A percentile compares a stretch with the other conserved stretches of the same genome.
Conservation (phyloP, 1,140 invertebrate genomes). For the Muscidifurax raptorellus region DNA sequence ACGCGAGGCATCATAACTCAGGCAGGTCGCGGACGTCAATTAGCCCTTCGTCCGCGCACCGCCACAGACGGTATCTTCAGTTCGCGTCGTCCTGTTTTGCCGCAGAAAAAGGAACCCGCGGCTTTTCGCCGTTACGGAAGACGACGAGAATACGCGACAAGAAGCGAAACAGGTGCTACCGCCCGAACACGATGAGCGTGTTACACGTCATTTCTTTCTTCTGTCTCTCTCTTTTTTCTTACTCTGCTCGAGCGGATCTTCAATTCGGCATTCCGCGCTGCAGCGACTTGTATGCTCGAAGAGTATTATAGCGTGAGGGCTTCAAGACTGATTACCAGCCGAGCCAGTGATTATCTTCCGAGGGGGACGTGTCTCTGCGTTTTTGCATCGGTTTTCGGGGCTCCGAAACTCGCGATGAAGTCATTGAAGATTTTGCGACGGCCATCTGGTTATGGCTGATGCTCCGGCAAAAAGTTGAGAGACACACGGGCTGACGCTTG, state of each 20-base stretch:
- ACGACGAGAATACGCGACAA: conserved; percentile 2
- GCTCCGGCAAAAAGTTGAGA: neutral
- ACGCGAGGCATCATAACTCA: conserved; percentile 47
- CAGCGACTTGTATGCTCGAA: neutral
- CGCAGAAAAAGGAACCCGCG: neutral
- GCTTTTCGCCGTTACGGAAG: neutral
- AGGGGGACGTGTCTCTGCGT: neutral
- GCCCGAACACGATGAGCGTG: neutral
- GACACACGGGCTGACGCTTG: no score
- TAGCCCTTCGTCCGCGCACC: conserved; percentile 6
- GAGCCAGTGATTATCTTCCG: conserved; percentile 1
- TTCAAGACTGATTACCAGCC: conserved; percentile 11
- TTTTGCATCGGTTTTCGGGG: no score
- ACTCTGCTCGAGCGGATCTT: neutral
- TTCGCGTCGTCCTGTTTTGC: neutral
- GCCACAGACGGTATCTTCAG: neutral
- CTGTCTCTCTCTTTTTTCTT: neutral
- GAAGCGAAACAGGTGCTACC: conserved; percentile 13
- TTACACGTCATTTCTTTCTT: neutral
- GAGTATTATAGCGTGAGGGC: neutral
- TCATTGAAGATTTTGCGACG: conserved; percentile 15
- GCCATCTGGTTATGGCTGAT: neutral
- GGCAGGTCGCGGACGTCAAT: conserved; percentile 36
- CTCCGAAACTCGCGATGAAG: conserved; percentile 22
- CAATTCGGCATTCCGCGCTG: conserved; percentile 19